A percentile compares a stretch with the other conserved stretches of the same genome.
These are phyloP conservation scores for Sarotherodon lohbergeri DNA, from an alignment of 2,113 vertebrate species.

Conservation along the genomic window DNA sequence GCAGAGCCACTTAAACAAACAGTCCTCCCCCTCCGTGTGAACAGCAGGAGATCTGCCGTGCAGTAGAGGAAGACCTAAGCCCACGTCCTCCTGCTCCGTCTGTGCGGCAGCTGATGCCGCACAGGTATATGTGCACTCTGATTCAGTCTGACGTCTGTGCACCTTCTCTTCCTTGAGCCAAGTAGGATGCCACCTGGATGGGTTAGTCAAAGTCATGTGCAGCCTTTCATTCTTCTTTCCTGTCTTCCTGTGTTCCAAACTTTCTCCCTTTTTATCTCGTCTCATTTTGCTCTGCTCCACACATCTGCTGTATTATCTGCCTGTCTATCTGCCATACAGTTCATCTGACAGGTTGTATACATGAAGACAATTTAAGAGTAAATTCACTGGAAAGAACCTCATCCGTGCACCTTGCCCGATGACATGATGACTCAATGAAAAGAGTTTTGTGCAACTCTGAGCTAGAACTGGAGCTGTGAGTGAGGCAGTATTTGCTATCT, in stretches of 20 bases:
- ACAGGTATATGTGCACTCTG: background rate
- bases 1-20: conserved; percentile 55
- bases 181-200: background rate
- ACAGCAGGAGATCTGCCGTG: conserved; percentile 13
- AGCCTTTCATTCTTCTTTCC: background rate
- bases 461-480: background rate
- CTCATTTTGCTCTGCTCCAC: background rate
- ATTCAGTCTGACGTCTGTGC: background rate
- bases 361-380: background rate
- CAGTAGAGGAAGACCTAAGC: background rate
- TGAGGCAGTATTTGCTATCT: background rate
- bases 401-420: background rate
- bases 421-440: background rate
- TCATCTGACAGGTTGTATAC: background rate
- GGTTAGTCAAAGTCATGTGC: background rate
- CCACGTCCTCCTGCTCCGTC: background rate
- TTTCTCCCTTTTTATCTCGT: background rate
- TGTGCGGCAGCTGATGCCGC: background rate
- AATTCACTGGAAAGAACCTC: background rate
- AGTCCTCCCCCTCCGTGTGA: conserved; percentile 42
- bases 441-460: background rate
- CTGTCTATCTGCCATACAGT: background rate
- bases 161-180: background rate
- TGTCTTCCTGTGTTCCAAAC: background rate
- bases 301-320: background rate